phyloP scores from a whole-genome alignment of 2,888 invertebrate species.

The Andrena marginata region DNA sequence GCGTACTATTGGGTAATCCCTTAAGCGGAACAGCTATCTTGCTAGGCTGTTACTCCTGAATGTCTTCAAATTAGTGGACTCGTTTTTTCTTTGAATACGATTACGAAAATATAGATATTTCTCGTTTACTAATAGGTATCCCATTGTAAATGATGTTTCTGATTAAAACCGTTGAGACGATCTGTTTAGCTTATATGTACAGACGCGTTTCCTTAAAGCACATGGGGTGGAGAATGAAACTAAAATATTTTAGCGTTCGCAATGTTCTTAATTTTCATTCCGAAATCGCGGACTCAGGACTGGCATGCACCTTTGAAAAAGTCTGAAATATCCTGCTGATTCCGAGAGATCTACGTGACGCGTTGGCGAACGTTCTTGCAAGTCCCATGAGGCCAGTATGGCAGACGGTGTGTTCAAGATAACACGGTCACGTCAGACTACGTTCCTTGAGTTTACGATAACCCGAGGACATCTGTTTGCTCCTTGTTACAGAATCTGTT shows the following conservation, averaged over 20 bases:
- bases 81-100: too few relatives aligned
- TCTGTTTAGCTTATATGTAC: too few relatives aligned
- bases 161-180: too few relatives aligned
- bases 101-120: too few relatives aligned
- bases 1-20: background rate
- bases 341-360: conserved; percentile 41
- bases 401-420: conserved; percentile 41
- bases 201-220: background rate
- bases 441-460: conserved; percentile 48
- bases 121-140: too few relatives aligned
- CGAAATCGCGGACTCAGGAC: background rate
- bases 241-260: background rate
- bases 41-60: background rate
- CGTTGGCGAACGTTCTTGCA: conserved; percentile 35
- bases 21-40: background rate
- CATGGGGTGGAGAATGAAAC: background rate
- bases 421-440: conserved; percentile 53
- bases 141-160: too few relatives aligned
- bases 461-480: conserved; percentile 37
- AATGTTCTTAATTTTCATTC: background rate
- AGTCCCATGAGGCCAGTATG: conserved; percentile 26
- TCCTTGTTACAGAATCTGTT: conserved; percentile 25
- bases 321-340: conserved; percentile 34
- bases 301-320: background rate
- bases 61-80: background rate